phyloP scores from a whole-genome alignment of 1,140 invertebrate genomes.

The Drosophila lacertosa region DNA sequence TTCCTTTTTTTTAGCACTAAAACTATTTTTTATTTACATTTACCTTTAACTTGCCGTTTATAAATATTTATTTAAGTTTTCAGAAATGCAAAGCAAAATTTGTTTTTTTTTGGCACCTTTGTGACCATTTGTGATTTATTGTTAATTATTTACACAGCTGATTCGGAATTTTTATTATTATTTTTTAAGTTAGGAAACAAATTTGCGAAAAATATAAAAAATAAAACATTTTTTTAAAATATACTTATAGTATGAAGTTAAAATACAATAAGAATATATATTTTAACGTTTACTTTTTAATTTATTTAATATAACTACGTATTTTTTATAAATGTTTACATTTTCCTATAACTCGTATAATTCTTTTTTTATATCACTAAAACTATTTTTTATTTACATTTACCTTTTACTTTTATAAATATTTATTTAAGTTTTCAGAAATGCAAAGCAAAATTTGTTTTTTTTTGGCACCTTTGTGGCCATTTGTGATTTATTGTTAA shows the following conservation, averaged over 20 bases:
- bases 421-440: neutral
- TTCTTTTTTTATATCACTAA: too few relatives aligned
- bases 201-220: constrained; percentile 32
- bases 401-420: too few relatives aligned
- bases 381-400: too few relatives aligned
- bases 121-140: neutral
- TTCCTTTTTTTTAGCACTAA: too few relatives aligned
- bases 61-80: neutral
- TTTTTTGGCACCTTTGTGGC: neutral
- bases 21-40: too few relatives aligned
- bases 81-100: neutral
- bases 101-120: neutral
- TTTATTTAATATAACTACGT: neutral
- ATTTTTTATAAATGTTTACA: neutral
- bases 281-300: too few relatives aligned
- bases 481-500: neutral
- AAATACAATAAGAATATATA: too few relatives aligned
- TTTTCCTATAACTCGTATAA: too few relatives aligned
- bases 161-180: constrained; percentile 14
- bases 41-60: too few relatives aligned
- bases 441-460: neutral
- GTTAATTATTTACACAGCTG: constrained; percentile 5
- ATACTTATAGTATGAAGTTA: too few relatives aligned
- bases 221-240: too few relatives aligned
- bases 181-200: constrained; percentile 33